phyloP scores from a whole-genome alignment of 2,888 invertebrate genomes.

The Thereva unica region DNA sequence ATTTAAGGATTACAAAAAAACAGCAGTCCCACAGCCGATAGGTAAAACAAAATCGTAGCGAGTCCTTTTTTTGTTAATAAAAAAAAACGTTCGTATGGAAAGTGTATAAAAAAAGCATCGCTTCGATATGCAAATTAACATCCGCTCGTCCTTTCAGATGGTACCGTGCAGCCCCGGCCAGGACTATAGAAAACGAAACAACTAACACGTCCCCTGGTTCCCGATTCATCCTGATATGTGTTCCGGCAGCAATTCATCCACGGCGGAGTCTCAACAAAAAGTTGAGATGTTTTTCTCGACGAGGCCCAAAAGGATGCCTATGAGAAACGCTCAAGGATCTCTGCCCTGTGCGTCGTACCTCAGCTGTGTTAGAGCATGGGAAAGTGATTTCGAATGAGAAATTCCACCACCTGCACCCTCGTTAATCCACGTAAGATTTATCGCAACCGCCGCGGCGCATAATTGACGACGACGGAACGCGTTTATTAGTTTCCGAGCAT shows the following conservation, averaged over 20 bases:
- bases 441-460: too few relatives aligned
- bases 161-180: not conserved
- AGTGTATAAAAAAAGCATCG: conserved; percentile 22
- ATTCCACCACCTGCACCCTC: too few relatives aligned
- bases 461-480: too few relatives aligned
- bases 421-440: too few relatives aligned
- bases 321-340: too few relatives aligned
- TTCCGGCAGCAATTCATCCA: conserved; percentile 14
- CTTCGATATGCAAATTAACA: conserved; percentile 41
- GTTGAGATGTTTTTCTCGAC: too few relatives aligned
- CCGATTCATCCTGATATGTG: not conserved
- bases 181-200: conserved; percentile 6
- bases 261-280: too few relatives aligned
- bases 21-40: conserved; percentile 15
- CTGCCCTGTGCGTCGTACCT: too few relatives aligned
- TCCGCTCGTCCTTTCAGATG: conserved; percentile 36
- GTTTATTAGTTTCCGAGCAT: too few relatives aligned
- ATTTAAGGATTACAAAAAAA: conserved; percentile 33
- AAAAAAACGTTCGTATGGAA: conserved; percentile 11
- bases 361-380: too few relatives aligned
- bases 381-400: too few relatives aligned
- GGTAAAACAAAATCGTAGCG: conserved; percentile 40
- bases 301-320: too few relatives aligned
- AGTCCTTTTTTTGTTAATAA: conserved; percentile 28
- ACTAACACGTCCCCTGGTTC: not conserved